Base-by-base conservation (phyloP, 1,140 invertebrate genomes). In the Trissolcus basalis region DNA sequence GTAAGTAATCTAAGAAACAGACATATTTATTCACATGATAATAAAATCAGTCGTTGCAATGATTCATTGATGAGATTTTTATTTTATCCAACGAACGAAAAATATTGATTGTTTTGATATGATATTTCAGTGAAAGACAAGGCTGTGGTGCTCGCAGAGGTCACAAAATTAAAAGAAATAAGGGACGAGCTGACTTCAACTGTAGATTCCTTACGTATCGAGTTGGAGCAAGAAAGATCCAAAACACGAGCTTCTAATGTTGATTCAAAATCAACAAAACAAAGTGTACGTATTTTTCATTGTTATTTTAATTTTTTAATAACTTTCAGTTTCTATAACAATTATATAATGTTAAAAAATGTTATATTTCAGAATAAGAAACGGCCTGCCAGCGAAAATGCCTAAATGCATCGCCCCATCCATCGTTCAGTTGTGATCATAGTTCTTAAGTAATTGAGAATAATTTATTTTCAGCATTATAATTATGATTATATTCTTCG, bases 161-260 rank as follows among this genome's bases (percentile, higher is more conserved):
- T 95, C 43, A 92, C 94, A 51, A 90, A 91, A 73, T 83, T 95
- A 54, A 90, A 90, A 44, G 89, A 90, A 49, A 91, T 94, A 15
- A 92, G 93, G 76, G 90, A 93, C 67, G 94, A 96, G 82, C 84
- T 96, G 4, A 94, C 92, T 12, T 90, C 92, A 4, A 91, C 95
- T 88, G 89, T 95, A 16, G 83, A 90, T 11, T 84, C 89, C 39
- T 84, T 95, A 12, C 92, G 94, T 81, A 91, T 90, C 19, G 92
- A 94, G 63, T 87, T 96, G 14, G 94, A 96, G 82, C 93, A 94
- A 85, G 94, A 96, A 86, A 89, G 93, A 51, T 95, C 94, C 4
- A 94, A 93, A 88, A 90, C 91, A 45, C 90, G 93, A 80, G 86
- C 90, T 36, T 87, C 91, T 43, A 90, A 86, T 78, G 77, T 85